Conservation (phyloP, 2,888 invertebrate species). For the Nephrotoma flavescens region DNA sequence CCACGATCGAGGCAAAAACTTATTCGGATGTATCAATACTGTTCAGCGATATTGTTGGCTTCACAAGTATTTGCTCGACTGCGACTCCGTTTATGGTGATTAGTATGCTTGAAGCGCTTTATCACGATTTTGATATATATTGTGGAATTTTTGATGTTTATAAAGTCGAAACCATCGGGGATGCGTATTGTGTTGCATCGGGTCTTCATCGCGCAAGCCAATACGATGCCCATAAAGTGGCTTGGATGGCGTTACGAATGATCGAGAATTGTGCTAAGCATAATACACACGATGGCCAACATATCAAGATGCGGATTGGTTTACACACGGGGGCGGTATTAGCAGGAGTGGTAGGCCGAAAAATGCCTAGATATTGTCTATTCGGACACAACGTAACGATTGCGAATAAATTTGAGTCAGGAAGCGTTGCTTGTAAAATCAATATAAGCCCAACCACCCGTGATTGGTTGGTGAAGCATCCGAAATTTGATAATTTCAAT, state of each 20-base stretch:
- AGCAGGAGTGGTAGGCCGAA: constrained; percentile 87
- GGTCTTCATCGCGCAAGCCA: constrained; percentile 74
- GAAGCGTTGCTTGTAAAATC: constrained; percentile 78
- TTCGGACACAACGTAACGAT: constrained; percentile 92
- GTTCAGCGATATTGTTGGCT: constrained; percentile 92
- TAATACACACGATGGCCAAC: constrained; percentile 80
- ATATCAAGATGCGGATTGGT: constrained; percentile 92
- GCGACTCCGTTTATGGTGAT: constrained; percentile 94
- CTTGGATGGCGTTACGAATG: constrained; percentile 95
- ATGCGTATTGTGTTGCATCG: constrained; percentile 91
- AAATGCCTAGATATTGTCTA: constrained; percentile 68
- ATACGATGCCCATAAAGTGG: constrained; percentile 86
- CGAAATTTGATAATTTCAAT: constrained; percentile 47
- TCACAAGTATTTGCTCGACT: constrained; percentile 89
- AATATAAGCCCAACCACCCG: constrained; percentile 90
- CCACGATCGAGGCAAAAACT: constrained; percentile 82
- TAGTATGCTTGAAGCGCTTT: constrained; percentile 83
- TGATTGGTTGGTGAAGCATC: constrained; percentile 56
- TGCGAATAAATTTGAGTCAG: constrained; percentile 91
- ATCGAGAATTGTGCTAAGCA: constrained; percentile 78
- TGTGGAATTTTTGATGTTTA: constrained; percentile 90
- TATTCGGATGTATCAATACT: constrained; percentile 90
- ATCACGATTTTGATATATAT: constrained; percentile 84
- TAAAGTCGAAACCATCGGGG: constrained; percentile 95
- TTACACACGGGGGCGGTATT: constrained; percentile 86